phyloP scores from a whole-genome alignment of 2,797 vertebrate genomes.

The Prionace glauca region DNA sequence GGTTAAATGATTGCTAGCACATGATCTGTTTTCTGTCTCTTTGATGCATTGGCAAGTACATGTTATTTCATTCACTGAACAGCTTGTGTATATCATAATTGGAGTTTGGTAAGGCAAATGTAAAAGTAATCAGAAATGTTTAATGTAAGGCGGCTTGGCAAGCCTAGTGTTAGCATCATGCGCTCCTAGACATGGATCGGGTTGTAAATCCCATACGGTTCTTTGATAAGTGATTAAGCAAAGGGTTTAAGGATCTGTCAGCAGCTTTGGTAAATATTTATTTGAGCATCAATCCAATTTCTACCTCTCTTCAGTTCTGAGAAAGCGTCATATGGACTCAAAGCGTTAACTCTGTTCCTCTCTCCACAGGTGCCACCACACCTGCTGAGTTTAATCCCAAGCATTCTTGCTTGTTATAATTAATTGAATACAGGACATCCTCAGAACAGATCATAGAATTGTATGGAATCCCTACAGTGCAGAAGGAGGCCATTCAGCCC shows the following conservation, averaged over 20 bases:
- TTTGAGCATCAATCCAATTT: neutral
- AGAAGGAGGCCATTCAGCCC: no score
- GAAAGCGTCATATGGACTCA: no score
- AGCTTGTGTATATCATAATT: neutral
- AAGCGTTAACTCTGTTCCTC: no score
- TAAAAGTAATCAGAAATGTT: neutral
- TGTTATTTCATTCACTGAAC: neutral
- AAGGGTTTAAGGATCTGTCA: neutral
- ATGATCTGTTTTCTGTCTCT: neutral
- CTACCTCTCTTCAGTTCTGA: no score
- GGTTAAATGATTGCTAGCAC: neutral
- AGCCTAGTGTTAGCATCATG: neutral
- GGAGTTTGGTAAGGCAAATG: neutral
- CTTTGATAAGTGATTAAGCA: neutral
- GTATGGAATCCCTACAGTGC: no score
- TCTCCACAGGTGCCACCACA: no score
- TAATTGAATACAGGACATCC: neutral
- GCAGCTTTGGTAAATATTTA: neutral
- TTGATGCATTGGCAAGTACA: neutral
- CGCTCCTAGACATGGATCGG: neutral
- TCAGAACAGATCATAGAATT: neutral
- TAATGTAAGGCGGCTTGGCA: neutral
- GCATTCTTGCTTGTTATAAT: neutral
- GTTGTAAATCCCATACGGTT: neutral
- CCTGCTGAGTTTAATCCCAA: neutral